Base-by-base conservation (phyloP, 2,113 vertebrate species). In the Crotophaga sulcirostris region DNA sequence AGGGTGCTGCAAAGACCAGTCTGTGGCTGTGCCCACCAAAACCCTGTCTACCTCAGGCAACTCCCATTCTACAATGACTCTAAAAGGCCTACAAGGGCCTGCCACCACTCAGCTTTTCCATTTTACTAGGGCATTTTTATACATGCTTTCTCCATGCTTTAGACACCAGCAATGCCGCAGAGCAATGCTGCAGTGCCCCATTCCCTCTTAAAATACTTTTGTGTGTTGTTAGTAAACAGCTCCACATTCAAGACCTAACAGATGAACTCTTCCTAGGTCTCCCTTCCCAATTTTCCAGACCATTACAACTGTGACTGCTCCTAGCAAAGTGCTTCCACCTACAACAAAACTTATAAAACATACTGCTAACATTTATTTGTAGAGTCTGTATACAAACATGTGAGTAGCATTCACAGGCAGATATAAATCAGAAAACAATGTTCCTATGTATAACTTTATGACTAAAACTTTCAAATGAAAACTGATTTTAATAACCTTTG, bases 321-420 rank as follows among this genome's bases (percentile, higher is more conserved):
- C 78, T 34, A 79, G 74, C 63, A 67, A 93, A 96, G 87, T 73
- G 58, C 36, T 95, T 90, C 80, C 67, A 89, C 55, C 42, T 91
- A 95, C 82, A 91, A 55, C 17, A 51, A 29, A 69, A 76, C 62
- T 84, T 95, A 40, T 60, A 90, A 96, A 95, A 75, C 25, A 16
- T 62, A 75, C 60, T 93, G 74, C 91, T 87, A 94, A 78, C 80
- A 69, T 96, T 85, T 80, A 85, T 94, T 85, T 93, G 60, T 45
- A 73, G 68, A 56, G 60, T 45, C 78, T 83, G 67, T 95, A 90
- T 83, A 96, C 84, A 95, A 96, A 93, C 59, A 95, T 33, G 38
- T 33, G 68, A 79, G 84, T 42, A 79, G 42, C 47, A 89, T 69
- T 93, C 87, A 69, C 34, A 56, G 72, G 56, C 23, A 49, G 25